Base-by-base conservation (phyloP, 2,113 vertebrate genomes). In the Atlantisia rogersi region DNA sequence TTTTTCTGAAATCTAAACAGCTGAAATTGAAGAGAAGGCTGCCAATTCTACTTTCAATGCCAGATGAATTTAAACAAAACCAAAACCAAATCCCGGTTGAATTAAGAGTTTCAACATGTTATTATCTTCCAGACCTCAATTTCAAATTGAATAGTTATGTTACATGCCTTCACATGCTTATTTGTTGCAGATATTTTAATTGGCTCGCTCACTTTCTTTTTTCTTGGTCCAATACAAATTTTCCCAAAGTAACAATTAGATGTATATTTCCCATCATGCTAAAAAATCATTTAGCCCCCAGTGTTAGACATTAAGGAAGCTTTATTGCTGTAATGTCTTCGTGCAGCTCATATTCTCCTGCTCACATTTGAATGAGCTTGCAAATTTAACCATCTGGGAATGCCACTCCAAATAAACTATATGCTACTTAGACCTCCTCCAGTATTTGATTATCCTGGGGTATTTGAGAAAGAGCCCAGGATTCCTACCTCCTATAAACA, bases 231-330 rank as follows among this genome's bases (percentile, higher is more conserved):
- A 74, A 37, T 82, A 65, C 44, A 67, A 46, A 60, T 91, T 84
- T 46, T 59, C 59, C 75, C 67, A n/a, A 83, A 90, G 92, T 89
- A 92, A 89, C 16, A 0, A 85, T 94, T 90, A 90, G 65, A 95
- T 85, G 67, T 65, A 52, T 92, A 97, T 93, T 76, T 97, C 96
- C 91, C 92, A 79, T 82, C 74, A 71, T 56, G 78, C 39, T 89
- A 82, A 87, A 83, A 94, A 93, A 81, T 67, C 29, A 90, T 95
- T 93, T 94, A 93, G 88, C 73, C 59, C 60, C 67, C 75, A 58
- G 28, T 53, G 69, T 67, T 83, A 86, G 80, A 90, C 56, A 93
- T 88, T 81, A 80, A 85, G 67, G 80, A 77, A 79, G 18, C 86
- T 95, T 83, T 87, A 94, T 83, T 42, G 50, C 73, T 63, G 26